These are phyloP conservation scores for Amyelois transitella DNA, from an alignment of 1,140 invertebrate species.

Conservation along the genomic window DNA sequence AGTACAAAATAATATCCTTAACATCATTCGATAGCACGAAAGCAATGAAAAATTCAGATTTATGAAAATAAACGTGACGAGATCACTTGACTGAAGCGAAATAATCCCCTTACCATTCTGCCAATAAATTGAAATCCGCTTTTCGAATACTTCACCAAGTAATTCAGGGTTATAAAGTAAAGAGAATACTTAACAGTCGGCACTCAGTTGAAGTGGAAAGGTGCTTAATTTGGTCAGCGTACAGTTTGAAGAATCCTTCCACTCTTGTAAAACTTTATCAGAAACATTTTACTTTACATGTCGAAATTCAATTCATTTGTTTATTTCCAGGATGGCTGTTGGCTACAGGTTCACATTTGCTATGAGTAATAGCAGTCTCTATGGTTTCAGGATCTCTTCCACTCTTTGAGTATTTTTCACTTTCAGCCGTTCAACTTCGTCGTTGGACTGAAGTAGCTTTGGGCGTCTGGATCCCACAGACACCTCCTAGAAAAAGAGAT, in stretches of 20 bases:
- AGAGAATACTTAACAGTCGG: background rate
- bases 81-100: conserved; percentile 1
- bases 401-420: too few relatives aligned
- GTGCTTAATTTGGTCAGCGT: background rate
- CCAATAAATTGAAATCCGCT: conserved; percentile 1
- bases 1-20: background rate
- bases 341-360: too few relatives aligned
- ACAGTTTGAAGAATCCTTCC: background rate
- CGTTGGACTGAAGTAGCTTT: too few relatives aligned
- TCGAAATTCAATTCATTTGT: too few relatives aligned
- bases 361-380: too few relatives aligned
- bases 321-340: too few relatives aligned
- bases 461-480: too few relatives aligned
- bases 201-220: background rate
- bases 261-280: too few relatives aligned
- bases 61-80: background rate
- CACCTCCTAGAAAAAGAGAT: too few relatives aligned
- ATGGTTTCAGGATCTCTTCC: too few relatives aligned
- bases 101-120: conserved; percentile 1
- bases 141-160: background rate
- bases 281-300: too few relatives aligned
- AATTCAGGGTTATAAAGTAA: background rate
- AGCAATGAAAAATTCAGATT: background rate
- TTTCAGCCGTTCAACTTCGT: too few relatives aligned
- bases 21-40: background rate